Evolutionary conservation across 2,113 vertebrate genomes (phyloP).

Genomic region (Trogon surrucura): DNA sequence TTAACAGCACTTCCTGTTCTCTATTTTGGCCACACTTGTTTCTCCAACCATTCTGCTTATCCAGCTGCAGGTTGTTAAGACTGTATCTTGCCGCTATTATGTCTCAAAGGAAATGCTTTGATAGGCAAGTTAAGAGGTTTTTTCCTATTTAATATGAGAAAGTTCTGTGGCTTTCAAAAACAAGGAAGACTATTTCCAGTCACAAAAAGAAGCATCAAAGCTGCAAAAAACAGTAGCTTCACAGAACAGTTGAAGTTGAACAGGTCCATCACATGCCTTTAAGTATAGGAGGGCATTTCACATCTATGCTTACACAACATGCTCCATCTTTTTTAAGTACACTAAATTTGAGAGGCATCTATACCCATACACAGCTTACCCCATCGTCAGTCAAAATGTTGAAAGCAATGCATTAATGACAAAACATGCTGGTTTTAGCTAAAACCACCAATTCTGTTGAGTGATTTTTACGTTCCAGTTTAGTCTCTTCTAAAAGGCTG

Average conservation of each 20-base stretch:
- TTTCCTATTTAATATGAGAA: background rate
- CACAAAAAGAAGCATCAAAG: background rate
- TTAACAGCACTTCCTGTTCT: slow-evolving; percentile 38
- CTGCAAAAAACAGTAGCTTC: background rate
- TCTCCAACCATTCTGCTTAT: slow-evolving; percentile 32
- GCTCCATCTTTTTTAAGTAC: background rate
- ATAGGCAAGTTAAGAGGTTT: background rate
- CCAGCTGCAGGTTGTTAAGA: slow-evolving; percentile 39
- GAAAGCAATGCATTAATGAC: background rate
- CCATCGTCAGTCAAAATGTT: rapidly evolving
- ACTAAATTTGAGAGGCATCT: background rate
- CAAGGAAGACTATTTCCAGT: background rate
- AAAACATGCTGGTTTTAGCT: too few species aligned
- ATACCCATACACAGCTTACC: background rate
- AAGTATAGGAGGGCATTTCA: background rate
- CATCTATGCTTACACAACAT: background rate
- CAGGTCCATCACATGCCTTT: background rate
- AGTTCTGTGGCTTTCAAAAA: background rate
- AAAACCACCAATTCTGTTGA: too few species aligned
- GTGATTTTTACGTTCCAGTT: too few species aligned
- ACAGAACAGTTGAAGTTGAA: background rate
- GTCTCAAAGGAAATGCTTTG: slow-evolving; percentile 16
- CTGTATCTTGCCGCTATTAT: slow-evolving; percentile 23
- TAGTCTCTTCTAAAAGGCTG: too few species aligned
- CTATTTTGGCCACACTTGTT: background rate